Evolutionary conservation across 2,888 invertebrate genomes (phyloP), one percentile per base, ranked within the genome.

Genomic region (Lasioglossum marginatum): DNA sequence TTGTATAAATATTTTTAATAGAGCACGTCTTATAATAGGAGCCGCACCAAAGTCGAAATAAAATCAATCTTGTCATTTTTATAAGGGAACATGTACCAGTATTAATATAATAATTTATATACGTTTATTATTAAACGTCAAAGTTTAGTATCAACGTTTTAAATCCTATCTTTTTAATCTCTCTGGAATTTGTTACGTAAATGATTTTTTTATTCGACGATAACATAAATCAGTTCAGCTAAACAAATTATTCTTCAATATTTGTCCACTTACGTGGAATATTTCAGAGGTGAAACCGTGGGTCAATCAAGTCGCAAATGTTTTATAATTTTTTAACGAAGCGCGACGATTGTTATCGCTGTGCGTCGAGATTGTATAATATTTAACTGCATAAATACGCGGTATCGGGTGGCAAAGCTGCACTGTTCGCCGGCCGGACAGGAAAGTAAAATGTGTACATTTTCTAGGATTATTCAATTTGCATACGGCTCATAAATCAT

Each of bases 401-500:
- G 63, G n/a, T 74, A 82, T 57, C 37, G 57, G 45, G 19, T n/a
- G 60, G 60, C 16, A 70, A 70, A 12, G 40, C 60, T n/a, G 27
- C 37, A 8, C 70, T 52, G 37, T 48, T 43, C 16, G 19, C 43
- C 70, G 14, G 4, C 19, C 37, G 4, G 16, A 16, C 52, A 34
- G 66, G 48, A 84, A 82, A 79, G 76, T 79, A 85, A 73, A 83
- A 70, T 77, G 76, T 60, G 63, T 48, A 79, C 81, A 79, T 78
- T 79, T 84, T 81, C 76, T 68, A 70, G 75, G 73, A 81, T 85
- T 79, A 76, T 84, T 45, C 86, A 73, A 84, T 86, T 85, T 75
- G 84, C 78, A 85, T 84, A 80, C 76, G 77, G 40, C 71, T 60
- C 66, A 70, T 85, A 83, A 83, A 90, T 89, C 87, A 78, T 66